Evolutionary conservation across 2,888 invertebrate species (phyloP).

Genomic region (Synergus japonicus): DNA sequence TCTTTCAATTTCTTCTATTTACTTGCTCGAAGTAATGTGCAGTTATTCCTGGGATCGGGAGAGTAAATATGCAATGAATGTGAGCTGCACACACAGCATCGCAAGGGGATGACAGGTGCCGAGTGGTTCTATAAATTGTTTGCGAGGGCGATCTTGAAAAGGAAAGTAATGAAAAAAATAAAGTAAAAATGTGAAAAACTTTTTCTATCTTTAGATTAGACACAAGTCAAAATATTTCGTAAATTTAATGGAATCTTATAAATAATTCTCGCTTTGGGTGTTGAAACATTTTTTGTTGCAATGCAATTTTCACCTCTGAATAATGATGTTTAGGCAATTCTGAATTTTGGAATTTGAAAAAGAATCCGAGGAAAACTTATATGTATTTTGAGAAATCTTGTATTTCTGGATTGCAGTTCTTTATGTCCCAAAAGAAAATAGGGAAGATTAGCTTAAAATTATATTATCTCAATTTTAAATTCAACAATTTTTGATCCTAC

Average conservation of each 20-base stretch:
- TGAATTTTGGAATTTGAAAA: background rate
- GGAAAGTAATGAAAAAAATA: slow-evolving; percentile 43
- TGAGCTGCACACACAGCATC: no score
- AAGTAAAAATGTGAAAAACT: slow-evolving; percentile 44
- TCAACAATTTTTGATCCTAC: no score
- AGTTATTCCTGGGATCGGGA: no score
- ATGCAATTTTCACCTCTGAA: background rate
- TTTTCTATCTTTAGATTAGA: slow-evolving; percentile 43
- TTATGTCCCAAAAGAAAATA: no score
- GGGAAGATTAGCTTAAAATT: no score
- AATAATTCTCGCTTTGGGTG: background rate
- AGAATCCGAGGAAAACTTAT: no score
- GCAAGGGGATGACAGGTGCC: slow-evolving; percentile 69
- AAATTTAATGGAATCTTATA: background rate
- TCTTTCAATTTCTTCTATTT: background rate
- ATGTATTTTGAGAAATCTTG: no score
- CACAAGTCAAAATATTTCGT: background rate
- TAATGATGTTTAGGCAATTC: background rate
- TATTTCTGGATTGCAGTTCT: no score
- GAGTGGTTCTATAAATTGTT: slow-evolving; percentile 71
- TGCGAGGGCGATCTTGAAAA: slow-evolving; percentile 46
- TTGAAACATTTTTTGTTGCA: background rate
- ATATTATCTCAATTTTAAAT: no score
- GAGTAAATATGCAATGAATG: no score
- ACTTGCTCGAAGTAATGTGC: no score